Conservation (phyloP, 23 tunicate species). For the Botrylloides violaceus region DNA sequence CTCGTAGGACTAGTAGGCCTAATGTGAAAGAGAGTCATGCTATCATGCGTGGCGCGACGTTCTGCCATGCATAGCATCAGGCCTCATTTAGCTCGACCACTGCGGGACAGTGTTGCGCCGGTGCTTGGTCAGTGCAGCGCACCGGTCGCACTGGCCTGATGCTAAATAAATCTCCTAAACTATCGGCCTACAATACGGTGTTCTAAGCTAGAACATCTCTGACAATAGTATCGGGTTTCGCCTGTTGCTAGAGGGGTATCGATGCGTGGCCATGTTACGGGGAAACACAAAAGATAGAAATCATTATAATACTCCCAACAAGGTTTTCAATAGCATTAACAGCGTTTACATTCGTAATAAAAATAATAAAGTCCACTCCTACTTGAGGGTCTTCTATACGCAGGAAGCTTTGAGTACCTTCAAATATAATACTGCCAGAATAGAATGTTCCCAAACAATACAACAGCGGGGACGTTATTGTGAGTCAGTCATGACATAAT, state of each 20-base stretch:
- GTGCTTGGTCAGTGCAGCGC: too few relatives aligned
- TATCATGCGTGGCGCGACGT: too few relatives aligned
- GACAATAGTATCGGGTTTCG: conserved; percentile 3
- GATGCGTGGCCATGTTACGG: conserved; percentile 12
- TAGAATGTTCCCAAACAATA: conserved; percentile 13
- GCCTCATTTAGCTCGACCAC: too few relatives aligned
- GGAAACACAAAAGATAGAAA: neutral
- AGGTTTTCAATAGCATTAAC: conserved; percentile 9
- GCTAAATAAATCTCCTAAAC: too few relatives aligned
- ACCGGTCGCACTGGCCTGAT: too few relatives aligned
- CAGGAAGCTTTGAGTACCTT: neutral
- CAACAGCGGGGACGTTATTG: neutral
- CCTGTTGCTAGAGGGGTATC: conserved; percentile 25
- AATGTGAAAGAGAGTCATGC: too few relatives aligned
- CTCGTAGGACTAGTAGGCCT: too few relatives aligned
- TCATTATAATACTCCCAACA: conserved; percentile 1
- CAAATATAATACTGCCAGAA: neutral
- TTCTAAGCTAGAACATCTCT: neutral
- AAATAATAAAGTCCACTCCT: conserved; percentile 12
- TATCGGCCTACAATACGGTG: too few relatives aligned
- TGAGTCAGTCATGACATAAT: conserved; percentile 3
- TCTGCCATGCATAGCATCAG: too few relatives aligned
- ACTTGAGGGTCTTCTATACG: conserved; percentile 4
- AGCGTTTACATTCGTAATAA: conserved; percentile 10
- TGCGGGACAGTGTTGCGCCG: too few relatives aligned